Evolutionary conservation across 2,888 invertebrate species (phyloP).

Genomic region (Scaptomyza cyrtandrae): DNA sequence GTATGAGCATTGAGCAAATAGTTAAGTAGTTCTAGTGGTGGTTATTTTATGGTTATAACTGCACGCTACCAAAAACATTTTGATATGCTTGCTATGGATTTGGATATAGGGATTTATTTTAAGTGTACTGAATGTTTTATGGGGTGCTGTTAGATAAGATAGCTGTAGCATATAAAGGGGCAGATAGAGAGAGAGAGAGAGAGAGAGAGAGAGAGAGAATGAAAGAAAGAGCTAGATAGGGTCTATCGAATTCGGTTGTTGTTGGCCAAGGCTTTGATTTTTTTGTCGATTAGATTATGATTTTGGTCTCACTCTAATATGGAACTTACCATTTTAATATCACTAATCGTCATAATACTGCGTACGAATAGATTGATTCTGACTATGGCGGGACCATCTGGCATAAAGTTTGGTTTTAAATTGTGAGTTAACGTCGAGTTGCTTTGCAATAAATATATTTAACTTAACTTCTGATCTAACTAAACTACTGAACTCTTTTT

Average conservation of each 20-base stretch:
- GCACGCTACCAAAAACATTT: slow-evolving; percentile 42
- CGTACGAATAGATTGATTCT: slow-evolving; percentile 99
- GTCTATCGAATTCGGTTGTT: slow-evolving; percentile 42
- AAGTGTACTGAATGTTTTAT: slow-evolving; percentile 46
- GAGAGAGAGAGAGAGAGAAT: slow-evolving; percentile 17
- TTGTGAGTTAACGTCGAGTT: slow-evolving; percentile 50
- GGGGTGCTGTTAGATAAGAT: slow-evolving; percentile 38
- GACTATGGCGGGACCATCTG: slow-evolving; percentile 98
- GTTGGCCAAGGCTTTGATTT: slow-evolving; percentile 27
- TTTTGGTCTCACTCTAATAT: slow-evolving; percentile 37
- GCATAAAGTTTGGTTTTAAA: slow-evolving; percentile 81
- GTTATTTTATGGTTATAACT: slow-evolving; percentile 33
- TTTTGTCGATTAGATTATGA: slow-evolving; percentile 14
- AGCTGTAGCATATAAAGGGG: slow-evolving; percentile 9
- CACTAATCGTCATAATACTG: slow-evolving; percentile 99
- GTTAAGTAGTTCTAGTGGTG: slow-evolving; percentile 37
- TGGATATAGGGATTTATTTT: slow-evolving; percentile 1
- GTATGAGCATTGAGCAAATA: slow-evolving; percentile 44
- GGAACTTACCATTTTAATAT: slow-evolving; percentile 99
- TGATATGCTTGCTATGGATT: slow-evolving; percentile 23
- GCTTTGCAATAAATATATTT: slow-evolving; percentile 26
- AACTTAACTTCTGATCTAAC: slow-evolving; percentile 59
- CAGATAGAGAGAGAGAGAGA: background rate
- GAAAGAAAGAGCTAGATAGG: slow-evolving; percentile 14
- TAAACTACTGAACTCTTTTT: slow-evolving; percentile 44